Evolutionary conservation across 2,113 vertebrate species (phyloP), one percentile per base, ranked within the genome.

Genomic region (Vidua macroura): DNA sequence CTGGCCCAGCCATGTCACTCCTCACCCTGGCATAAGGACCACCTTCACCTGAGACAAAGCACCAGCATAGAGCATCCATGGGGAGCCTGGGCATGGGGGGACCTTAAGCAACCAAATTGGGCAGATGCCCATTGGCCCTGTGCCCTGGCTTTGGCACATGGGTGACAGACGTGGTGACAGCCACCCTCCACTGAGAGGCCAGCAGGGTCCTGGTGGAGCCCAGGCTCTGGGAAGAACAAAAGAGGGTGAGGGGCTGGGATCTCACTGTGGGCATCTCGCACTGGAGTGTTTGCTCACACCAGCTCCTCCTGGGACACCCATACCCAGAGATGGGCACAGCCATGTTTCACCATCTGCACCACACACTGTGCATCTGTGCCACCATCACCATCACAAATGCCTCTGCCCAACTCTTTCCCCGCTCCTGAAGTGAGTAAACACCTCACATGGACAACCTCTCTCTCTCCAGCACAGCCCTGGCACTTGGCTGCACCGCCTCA

Each of bases 381-480:
- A 55, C 37, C 2, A 1, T 13, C 55, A 56, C 55, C 33, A 30
- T 16, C 83, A 83, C 64, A 46, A 63, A 74, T 0, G 0, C 10
- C 55, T 68, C 51, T 53, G 80, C 35, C 33, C 2, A 1, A 13
- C 0, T 0, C 25, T 1, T 2, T 69, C 13, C n/a, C 20, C 0
- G 0, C 53, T 80, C 56, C 72, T 1, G 0, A 86, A 64, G 18
- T 13, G 23, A 52, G 37, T 46, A 92, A 76, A 67, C 0, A 1
- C 14, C 67, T 59, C 5, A 1, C 9, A 41, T 12, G 48, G 21
- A 88, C 35, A n/a, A 46, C 22, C 13, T 60, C 28, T 68, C 39
- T 74, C 44, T 56, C 67, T 75, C 66, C 67, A 67, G 58, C 6
- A 4, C 9, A 63, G 39, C 17, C n/a, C 75, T 44, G 5, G 43